These are phyloP conservation scores for Psophia crepitans DNA, from an alignment of 2,113 vertebrate species.

Conservation along the genomic window DNA sequence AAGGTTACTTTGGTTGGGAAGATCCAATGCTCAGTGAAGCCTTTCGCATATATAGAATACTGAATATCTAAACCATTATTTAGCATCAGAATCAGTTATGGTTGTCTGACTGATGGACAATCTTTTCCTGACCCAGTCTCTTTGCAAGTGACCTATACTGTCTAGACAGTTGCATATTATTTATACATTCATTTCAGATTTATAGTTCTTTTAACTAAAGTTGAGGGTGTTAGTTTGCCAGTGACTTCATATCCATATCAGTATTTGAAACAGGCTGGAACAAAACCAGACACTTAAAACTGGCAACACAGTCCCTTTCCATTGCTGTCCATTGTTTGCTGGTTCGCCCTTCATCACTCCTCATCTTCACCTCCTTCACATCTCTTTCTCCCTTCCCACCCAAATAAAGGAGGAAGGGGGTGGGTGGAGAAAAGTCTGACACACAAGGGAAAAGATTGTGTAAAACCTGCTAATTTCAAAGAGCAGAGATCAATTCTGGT, in stretches of 20 bases:
- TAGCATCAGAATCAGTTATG: slow-evolving; percentile 99
- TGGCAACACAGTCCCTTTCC: background rate
- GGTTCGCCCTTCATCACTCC: background rate
- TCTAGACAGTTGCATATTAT: slow-evolving; percentile 94
- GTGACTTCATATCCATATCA: slow-evolving; percentile 32
- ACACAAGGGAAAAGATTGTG: background rate
- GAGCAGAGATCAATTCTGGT: slow-evolving; percentile 56
- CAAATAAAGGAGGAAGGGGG: background rate
- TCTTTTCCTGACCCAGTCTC: slow-evolving; percentile 92
- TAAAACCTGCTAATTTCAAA: slow-evolving; percentile 65
- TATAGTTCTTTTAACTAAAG: slow-evolving; percentile 69
- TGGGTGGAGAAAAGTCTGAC: background rate
- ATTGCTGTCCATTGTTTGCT: background rate
- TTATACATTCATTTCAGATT: slow-evolving; percentile 92
- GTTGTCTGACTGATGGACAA: slow-evolving; percentile 99
- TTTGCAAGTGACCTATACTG: slow-evolving; percentile 96
- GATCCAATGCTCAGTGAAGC: slow-evolving; percentile 93
- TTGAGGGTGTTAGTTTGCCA: slow-evolving; percentile 63
- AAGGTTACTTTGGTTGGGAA: slow-evolving; percentile 84
- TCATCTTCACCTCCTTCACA: background rate
- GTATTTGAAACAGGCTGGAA: slow-evolving; percentile 7
- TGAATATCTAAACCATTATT: slow-evolving; percentile 96
- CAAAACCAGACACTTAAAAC: background rate
- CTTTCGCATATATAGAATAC: slow-evolving; percentile 97
- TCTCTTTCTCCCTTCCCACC: background rate